Evolutionary conservation across 2,888 invertebrate genomes (phyloP).

Genomic region (Hypena proboscidalis): DNA sequence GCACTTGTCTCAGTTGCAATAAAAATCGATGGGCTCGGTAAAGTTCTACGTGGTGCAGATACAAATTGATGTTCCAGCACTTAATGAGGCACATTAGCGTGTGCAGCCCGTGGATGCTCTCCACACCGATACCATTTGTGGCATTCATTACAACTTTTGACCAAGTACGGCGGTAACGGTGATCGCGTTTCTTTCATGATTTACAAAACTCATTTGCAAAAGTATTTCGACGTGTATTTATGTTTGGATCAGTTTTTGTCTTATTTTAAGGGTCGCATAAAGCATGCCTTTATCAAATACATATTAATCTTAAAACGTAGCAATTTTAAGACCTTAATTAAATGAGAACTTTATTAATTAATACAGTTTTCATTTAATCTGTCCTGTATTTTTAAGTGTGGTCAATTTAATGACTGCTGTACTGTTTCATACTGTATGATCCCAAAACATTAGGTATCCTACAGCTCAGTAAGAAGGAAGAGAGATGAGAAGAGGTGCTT

Average conservation of each 20-base stretch:
- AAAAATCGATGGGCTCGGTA: conserved; percentile 43
- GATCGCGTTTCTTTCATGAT: conserved; percentile 57
- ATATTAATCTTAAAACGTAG: neutral
- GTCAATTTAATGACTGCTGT: too few relatives aligned
- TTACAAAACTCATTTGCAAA: conserved; percentile 55
- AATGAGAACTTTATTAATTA: neutral
- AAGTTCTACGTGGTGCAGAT: conserved; percentile 55
- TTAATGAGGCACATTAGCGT: conserved; percentile 69
- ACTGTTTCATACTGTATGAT: too few relatives aligned
- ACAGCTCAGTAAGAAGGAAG: too few relatives aligned
- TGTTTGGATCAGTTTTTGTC: conserved; percentile 20
- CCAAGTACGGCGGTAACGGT: conserved; percentile 57
- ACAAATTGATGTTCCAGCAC: conserved; percentile 64
- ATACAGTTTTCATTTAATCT: neutral
- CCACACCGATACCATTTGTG: conserved; percentile 59
- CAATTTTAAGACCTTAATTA: neutral
- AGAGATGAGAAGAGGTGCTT: too few relatives aligned
- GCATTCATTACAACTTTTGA: conserved; percentile 63
- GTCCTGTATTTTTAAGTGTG: too few relatives aligned
- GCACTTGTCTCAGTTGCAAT: conserved; percentile 30
- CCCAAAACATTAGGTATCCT: too few relatives aligned
- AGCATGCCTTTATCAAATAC: conserved; percentile 1
- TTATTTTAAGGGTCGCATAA: neutral
- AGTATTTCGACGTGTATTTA: conserved; percentile 35
- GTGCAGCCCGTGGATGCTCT: conserved; percentile 50